These are phyloP conservation scores for Acanthopagrus latus DNA, from an alignment of 2,797 vertebrate species.

Conservation along the genomic window DNA sequence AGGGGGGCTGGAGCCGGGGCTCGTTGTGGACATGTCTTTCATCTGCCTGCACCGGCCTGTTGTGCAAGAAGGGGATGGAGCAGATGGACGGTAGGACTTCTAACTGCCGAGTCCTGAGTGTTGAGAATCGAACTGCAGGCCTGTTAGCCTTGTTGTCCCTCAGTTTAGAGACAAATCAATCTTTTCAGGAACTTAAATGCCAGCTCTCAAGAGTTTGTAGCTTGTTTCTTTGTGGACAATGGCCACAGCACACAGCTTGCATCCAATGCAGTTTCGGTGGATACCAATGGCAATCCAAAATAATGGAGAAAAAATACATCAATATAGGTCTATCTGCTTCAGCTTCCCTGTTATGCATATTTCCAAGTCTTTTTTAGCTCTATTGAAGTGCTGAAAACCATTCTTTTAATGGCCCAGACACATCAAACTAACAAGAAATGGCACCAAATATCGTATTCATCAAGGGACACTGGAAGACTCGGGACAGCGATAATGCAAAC, in stretches of 20 bases:
- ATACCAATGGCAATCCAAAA: background rate
- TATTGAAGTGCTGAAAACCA: background rate
- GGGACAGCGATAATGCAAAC: too few relatives aligned
- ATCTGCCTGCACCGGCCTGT: conserved; percentile 65
- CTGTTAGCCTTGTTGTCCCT: background rate
- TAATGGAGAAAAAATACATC: background rate
- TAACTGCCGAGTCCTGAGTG: conserved; percentile 5
- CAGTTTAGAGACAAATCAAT: background rate
- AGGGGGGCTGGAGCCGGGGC: conserved; percentile 52
- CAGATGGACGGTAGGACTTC: conserved; percentile 4
- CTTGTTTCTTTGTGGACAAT: background rate
- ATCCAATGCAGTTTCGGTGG: background rate
- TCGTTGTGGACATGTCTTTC: conserved; percentile 74
- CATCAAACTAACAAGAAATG: too few relatives aligned
- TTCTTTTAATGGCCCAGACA: background rate
- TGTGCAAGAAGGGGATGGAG: conserved; percentile 38
- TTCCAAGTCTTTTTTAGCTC: background rate
- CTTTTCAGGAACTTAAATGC: background rate
- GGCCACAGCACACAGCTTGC: background rate
- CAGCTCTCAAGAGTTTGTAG: background rate
- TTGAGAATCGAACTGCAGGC: conserved; percentile 9
- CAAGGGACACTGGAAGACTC: too few relatives aligned
- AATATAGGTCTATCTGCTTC: background rate
- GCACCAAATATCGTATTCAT: too few relatives aligned
- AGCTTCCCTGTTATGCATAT: too few relatives aligned